Base-by-base conservation (phyloP, 2,797 vertebrate species). In the Phoebastria nigripes region DNA sequence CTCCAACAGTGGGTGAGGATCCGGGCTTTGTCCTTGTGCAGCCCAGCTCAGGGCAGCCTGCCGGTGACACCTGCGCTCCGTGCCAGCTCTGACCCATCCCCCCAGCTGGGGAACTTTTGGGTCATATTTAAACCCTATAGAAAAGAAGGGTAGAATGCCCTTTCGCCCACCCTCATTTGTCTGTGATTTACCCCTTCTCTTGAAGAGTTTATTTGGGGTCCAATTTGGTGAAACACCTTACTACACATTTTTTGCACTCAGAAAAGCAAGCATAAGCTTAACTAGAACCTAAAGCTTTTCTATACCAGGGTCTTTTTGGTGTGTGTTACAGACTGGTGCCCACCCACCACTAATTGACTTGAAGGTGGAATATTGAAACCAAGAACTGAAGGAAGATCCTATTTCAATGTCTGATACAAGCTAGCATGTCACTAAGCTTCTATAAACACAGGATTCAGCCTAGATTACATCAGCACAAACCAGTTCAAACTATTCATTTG, bases 381-480 rank as follows among this genome's bases (percentile, higher is more conserved):
- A 63, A 85, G 67, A 82, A 56, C 71, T 31, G 35, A 13, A 94
- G 51, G 52, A 85, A 91, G 82, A 93, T 94, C 63, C 25, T 77
- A 12, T 95, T 91, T 95, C 96, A 94, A 26, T 44, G 11, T 71
- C 56, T 1, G 2, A 44, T 77, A 91, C 29, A 69, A 93, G 33
- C 46, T 31, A 65, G 25, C 42, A 44, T 65, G 61, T 63, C 69
- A 67, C 49, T 90, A 74, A 93, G 49, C 19, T 86, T 92, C 78
- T 92, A 29, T 47, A 94, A 96, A 91, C 76, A 87, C 37, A 71
- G 22, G 54, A 47, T 58, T 88, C 29, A 54, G 37, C 39, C 65
- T 78, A 71, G 63, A 86, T 91, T 96, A 59, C 84, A 81, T 91
- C 91, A 93, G 65, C 69, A 93, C 8, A 47, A 90, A 78, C 46